A percentile compares a stretch with the other conserved stretches of the same genome.
Conservation (phyloP, 1,140 invertebrate species). For the Drosophila setifemur region DNA sequence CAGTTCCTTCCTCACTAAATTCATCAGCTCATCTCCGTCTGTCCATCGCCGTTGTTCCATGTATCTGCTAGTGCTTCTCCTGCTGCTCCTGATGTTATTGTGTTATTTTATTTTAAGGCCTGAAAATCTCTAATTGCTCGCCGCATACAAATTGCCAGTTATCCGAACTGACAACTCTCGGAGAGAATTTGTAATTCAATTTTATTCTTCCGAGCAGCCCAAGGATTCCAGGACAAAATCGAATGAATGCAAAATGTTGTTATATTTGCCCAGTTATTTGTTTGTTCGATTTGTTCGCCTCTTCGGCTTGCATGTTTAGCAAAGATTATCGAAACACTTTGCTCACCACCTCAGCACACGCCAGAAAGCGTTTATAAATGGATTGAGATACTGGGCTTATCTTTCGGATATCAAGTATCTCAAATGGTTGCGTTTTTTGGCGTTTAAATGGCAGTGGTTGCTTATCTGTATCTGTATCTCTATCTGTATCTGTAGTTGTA, state of each 20-base stretch:
- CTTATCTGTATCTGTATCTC: conserved; percentile 19
- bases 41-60: no score
- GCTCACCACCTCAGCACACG: conserved; percentile 9
- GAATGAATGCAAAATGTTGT: conserved; percentile 21
- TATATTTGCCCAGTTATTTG: conserved; percentile 21
- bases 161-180: conserved; percentile 49
- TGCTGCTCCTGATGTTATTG: conserved; percentile 19
- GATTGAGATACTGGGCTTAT: background rate
- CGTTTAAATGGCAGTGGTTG: conserved; percentile 13
- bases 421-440: background rate
- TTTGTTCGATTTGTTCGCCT: conserved; percentile 20
- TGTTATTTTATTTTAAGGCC: conserved; percentile 24
- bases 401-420: background rate
- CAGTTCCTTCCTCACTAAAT: conserved; percentile 35
- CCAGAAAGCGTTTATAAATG: background rate
- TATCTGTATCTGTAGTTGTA: background rate
- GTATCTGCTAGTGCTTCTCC: no score
- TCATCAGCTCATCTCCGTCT: conserved; percentile 41
- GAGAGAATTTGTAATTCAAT: conserved; percentile 42
- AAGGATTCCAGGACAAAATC: background rate
- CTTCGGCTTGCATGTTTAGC: conserved; percentile 49
- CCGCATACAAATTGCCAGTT: conserved; percentile 54
- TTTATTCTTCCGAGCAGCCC: background rate
- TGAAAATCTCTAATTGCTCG: conserved; percentile 53
- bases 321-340: conserved; percentile 49